Evolutionary conservation across 2,888 invertebrate genomes (phyloP).

Genomic region (Hirtodrosophila histrioides): DNA sequence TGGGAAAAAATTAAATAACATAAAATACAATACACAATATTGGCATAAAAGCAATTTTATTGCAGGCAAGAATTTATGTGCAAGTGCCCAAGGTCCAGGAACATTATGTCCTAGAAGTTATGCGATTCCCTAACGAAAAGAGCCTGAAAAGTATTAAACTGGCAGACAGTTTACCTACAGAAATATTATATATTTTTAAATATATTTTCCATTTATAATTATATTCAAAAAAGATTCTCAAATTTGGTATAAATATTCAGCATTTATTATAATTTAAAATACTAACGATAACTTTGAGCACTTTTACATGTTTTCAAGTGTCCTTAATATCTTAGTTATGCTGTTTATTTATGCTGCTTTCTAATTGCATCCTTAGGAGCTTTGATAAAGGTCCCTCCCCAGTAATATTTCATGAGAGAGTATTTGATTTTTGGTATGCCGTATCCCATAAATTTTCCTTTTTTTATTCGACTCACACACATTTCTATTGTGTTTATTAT

Average conservation of each 20-base stretch:
- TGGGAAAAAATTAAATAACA: constrained; percentile 23
- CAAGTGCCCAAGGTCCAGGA: constrained; percentile 27
- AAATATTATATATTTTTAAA: too few species aligned
- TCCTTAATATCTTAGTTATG: too few species aligned
- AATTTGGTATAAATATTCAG: too few species aligned
- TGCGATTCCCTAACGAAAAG: constrained; percentile 6
- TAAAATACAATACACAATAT: constrained; percentile 61
- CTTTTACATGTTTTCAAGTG: too few species aligned
- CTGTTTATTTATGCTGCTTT: neutral
- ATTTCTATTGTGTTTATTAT: constrained; percentile 60
- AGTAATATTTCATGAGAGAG: neutral
- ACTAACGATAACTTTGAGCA: too few species aligned
- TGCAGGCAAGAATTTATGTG: constrained; percentile 54
- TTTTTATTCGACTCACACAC: constrained; percentile 33
- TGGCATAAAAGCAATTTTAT: constrained; percentile 65
- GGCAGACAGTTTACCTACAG: too few species aligned
- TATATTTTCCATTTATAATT: too few species aligned
- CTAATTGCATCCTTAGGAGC: neutral
- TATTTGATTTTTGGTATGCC: constrained; percentile 10
- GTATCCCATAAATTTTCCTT: neutral
- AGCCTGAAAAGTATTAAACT: too few species aligned
- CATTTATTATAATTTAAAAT: too few species aligned
- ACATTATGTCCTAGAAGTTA: constrained; percentile 15
- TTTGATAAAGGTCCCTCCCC: neutral
- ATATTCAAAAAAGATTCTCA: too few species aligned